Evolutionary conservation across 2,113 vertebrate species (phyloP), one percentile per base, ranked within the genome.

Genomic region (Abramis brama): DNA sequence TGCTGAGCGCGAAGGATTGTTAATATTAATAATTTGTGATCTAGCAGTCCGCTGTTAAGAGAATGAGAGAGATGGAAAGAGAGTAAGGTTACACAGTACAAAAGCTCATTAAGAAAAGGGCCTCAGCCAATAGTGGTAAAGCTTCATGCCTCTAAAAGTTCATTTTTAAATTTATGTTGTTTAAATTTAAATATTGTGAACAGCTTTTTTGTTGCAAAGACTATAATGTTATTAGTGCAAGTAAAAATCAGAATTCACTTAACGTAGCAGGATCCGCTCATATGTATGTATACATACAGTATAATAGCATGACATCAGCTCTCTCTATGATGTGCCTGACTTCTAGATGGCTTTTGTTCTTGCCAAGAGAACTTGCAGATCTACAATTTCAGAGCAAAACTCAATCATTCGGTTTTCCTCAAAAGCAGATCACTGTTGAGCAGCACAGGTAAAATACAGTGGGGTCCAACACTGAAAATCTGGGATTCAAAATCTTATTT

Each of bases 391-490:
- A 74, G 86, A 86, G 85, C 74, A 89, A 81, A 86, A 82, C 81
- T 85, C 85, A 79, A 85, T 89, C 36, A 74, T 81, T 88, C 76
- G 21, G 4, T 81, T 4, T 80, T 33, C 79, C 76, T 84, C 84
- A 70, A 79, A 84, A 74, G 88, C 85, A 6, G 59, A 80, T 57
- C n/a, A 64, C 36, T 25, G 85, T 79, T 81, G 82, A 68, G 82
- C 86, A 71, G 91, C 90, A 88, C 91, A 94, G 89, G 93, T 93
- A 92, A 94, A 93, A 87, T 27, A 88, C 87, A 73, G 4, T 45
- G 19, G 21, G 66, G 66, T 9, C 30, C 17, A 11, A 71, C 19
- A 12, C 9, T 23, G 8, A 23, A 71, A 71, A 73, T 5, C 36
- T 43, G 21, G 36, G 2, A 73, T 73, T 73, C 36, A 12, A 73